Base-by-base conservation (phyloP, 2,113 vertebrate genomes). In the Physeter macrocephalus region DNA sequence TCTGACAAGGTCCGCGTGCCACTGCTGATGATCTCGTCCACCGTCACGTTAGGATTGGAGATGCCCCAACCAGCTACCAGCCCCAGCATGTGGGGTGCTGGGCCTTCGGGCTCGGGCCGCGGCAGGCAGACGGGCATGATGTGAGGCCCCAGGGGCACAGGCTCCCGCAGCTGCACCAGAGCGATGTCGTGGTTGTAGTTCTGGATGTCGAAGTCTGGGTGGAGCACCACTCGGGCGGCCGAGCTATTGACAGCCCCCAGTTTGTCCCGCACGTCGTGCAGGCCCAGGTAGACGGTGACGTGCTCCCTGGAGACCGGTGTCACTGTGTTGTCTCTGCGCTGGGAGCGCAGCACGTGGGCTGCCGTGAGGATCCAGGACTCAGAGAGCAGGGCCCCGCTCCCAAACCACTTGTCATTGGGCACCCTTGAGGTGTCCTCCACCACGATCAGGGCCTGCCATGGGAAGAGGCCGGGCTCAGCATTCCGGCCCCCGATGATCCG, bases 131-230 rank as follows among this genome's bases (percentile, higher is more conserved):
- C 91, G 0, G 99, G 99, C 96, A 99, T 98, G 89, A 99, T 97
- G 0, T 99, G 97, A 1, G 98, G 97, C 4, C 97, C 99, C 90
- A 99, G 98, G 49, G 97, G 98, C 93, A 99, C 99, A 12, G 97
- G 97, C 67, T 99, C 97, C 74, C 97, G 99, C 96, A 99, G 98
- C 98, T 98, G 99, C 43, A 99, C 98, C 97, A 99, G 97, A 3
- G 99, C 99, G 0, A 99, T 99, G 98, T 99, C 99, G 0, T 99
- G 99, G 98, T 99, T 99, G 97, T 99, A 99, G 98, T 99, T 99
- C 95, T 99, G 98, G 67, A 99, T 99, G 92, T 99, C 98, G 91
- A 99, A 99, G 43, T 99, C 97, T 0, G 99, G 99, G 0, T 99
- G 99, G 62, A 99, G 99, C 54, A 99, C 74, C 82, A 99, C 98